Evolutionary conservation across 2,888 invertebrate species (phyloP), one percentile per base, ranked within the genome.

Genomic region (Drosophila paranaensis): DNA sequence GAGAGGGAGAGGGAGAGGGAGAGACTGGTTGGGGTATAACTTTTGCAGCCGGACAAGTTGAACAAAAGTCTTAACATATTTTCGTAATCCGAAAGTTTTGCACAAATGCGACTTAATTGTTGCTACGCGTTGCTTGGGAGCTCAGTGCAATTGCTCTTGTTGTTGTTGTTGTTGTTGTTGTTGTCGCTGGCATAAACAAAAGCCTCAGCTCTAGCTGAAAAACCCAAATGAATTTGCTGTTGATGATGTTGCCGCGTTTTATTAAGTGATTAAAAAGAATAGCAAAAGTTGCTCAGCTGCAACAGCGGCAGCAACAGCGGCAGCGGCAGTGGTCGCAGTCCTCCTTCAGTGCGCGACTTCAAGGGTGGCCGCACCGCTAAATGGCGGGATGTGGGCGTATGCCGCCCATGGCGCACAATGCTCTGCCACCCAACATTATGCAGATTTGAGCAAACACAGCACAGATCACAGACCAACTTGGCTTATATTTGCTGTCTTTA

Each of bases 11-110:
- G 45, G 5, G 13, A 11, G 25, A 13, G 20, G 2, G 43, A 13
- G 20, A 5, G 43, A 20, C 20, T 20, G 8, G 14, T 4, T 27
- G 20, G 6, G 6, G 43, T 16, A 43, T 75, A 82, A 83, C 43
- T 79, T 84, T 81, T 57, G 46, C 73, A 77, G 66, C 68, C 79
- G 88, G 76, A 82, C 85, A 89, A 85, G 90, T 89, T 89, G 82
- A 85, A 82, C 86, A 85, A 89, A 89, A 89, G 88, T 85, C 84
- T 89, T 82, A 88, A 75, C 89, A 85, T 88, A 85, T 85, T 89
- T 89, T 88, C 82, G 73, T 81, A 89, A 85, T 85, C 85, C 81
- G 78, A 89, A 84, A 84, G 87, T 87, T 89, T 83, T 70, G 78
- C 82, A 89, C 88, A 84, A 84, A 84, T 89, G 89, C 89, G 84